Percentiles rank a stretch among this genome's conserved stretches.
Evolutionary conservation across 2,888 invertebrate species (phyloP).

Genomic region (Periphyllus acericola): DNA sequence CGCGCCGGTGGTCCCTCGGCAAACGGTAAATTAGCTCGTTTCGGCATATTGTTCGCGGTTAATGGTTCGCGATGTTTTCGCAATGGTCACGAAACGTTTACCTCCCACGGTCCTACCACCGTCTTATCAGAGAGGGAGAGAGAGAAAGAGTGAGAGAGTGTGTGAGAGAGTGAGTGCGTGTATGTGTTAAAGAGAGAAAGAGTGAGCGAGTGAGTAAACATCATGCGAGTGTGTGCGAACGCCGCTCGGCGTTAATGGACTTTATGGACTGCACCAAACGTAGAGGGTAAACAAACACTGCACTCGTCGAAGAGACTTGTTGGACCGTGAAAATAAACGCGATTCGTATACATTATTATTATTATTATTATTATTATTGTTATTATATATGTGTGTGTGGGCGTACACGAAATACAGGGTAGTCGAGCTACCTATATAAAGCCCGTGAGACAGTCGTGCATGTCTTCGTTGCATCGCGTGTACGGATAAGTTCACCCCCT

Average conservation of each 20-base stretch:
- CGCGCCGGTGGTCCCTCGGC: constrained; percentile 38
- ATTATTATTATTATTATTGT: neutral
- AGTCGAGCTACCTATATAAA: too few relatives aligned
- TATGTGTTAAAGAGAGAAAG: too few relatives aligned
- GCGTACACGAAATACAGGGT: too few relatives aligned
- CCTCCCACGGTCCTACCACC: constrained; percentile 55
- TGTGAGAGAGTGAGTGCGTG: neutral
- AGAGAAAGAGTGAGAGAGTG: neutral
- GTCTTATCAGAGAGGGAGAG: neutral
- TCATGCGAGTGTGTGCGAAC: neutral
- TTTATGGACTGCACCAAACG: neutral
- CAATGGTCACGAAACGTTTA: constrained; percentile 54
- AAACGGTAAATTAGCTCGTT: constrained; percentile 58
- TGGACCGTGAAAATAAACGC: constrained; percentile 19
- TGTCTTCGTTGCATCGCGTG: too few relatives aligned
- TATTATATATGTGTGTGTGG: neutral
- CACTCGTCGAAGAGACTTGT: constrained; percentile 10
- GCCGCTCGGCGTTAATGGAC: constrained; percentile 41
- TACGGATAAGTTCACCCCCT: too few relatives aligned
- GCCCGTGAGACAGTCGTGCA: too few relatives aligned
- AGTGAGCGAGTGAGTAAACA: neutral
- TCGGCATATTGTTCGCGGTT: constrained; percentile 62
- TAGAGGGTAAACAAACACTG: constrained; percentile 3
- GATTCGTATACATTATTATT: neutral
- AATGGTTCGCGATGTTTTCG: constrained; percentile 62